phyloP scores from a whole-genome alignment of 2,797 vertebrate species.

The Ataeniobius toweri region DNA sequence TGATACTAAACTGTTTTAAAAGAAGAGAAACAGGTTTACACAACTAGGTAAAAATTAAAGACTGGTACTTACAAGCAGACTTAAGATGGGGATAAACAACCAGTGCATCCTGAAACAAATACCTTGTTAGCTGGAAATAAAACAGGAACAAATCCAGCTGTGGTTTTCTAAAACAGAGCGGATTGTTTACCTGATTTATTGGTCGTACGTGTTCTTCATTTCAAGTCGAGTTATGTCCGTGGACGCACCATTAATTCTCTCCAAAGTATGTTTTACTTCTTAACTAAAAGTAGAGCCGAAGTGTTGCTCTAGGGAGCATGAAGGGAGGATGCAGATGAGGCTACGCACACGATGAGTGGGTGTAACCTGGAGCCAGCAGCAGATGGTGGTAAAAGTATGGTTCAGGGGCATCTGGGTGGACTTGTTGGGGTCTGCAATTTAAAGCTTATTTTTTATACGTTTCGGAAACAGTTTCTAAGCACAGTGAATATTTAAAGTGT shows the following conservation, averaged over 20 bases:
- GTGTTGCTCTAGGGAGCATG: constrained; percentile 32
- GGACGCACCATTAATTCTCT: constrained; percentile 44
- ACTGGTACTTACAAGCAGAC: constrained; percentile 64
- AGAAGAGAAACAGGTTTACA: not conserved
- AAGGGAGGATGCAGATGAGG: constrained; percentile 50
- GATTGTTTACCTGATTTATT: constrained; percentile 48
- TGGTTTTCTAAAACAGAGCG: not conserved
- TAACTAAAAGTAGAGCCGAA: constrained; percentile 11
- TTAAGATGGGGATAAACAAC: constrained; percentile 42
- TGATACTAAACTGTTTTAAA: not conserved
- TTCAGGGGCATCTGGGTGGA: constrained; percentile 23
- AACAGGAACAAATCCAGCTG: not conserved
- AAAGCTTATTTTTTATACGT: not conserved
- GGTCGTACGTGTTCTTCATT: constrained; percentile 48
- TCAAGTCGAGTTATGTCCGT: constrained; percentile 36
- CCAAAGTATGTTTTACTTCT: not conserved
- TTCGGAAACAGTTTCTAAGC: not conserved
- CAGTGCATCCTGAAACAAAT: constrained; percentile 71
- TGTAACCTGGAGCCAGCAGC: constrained; percentile 31
- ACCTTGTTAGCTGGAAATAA: not conserved
- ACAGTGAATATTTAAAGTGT: not conserved
- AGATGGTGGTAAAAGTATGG: constrained; percentile 30
- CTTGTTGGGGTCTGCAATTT: not conserved
- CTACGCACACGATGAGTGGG: constrained; percentile 37
- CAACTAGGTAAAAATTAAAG: not conserved